Evolutionary conservation across 2,888 invertebrate genomes (phyloP), one percentile per base, ranked within the genome.

Genomic region (Andrena praecox): DNA sequence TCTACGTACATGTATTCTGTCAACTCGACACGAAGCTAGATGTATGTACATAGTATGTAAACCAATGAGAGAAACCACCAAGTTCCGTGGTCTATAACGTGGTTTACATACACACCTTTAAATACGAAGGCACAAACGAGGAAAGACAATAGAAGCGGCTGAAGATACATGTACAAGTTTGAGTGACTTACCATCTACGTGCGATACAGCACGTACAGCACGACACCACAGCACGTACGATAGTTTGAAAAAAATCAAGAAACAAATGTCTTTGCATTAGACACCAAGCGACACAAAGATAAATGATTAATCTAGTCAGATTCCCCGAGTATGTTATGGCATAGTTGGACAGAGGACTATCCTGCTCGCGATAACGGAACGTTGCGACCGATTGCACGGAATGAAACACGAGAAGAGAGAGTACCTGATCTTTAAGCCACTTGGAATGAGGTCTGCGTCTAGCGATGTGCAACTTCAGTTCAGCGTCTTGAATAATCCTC

Each of bases 341-440:
- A 16, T 1, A 42, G 42, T 16, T 5, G 12, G 12, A 12, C 42
- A 16, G 42, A 12, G 12, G 42, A 5, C 16, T 42, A 5, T 42
- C 42, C 42, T 42, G 12, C 3, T 42, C 42, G 42, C 16, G 42
- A 12, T 12, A 4, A 24, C 31, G 16, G 10, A 5, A 20, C 12
- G 4, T 54, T 8, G 8, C 35, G 0, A 27, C 0, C 1, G 42
- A 20, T 1, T 3, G n/a, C 20, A 24, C 59, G 68, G 33, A 24
- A n/a, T 24, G 10, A 27, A n/a, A 42, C 1, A 16, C 24, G 48
- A 69, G 50, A 70, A 87, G 82, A 12, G 20, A 42, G 42, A 16
- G 16, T 94, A 99, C 97, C 97, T 98, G 97, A 94, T 98, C 97
- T 92, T 96, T 96, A 33, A 99, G 96, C 99, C 99, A 99, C 80